These are phyloP conservation scores for Anser brachyrhynchus DNA, from an alignment of 2,113 vertebrate species.

Conservation along the genomic window DNA sequence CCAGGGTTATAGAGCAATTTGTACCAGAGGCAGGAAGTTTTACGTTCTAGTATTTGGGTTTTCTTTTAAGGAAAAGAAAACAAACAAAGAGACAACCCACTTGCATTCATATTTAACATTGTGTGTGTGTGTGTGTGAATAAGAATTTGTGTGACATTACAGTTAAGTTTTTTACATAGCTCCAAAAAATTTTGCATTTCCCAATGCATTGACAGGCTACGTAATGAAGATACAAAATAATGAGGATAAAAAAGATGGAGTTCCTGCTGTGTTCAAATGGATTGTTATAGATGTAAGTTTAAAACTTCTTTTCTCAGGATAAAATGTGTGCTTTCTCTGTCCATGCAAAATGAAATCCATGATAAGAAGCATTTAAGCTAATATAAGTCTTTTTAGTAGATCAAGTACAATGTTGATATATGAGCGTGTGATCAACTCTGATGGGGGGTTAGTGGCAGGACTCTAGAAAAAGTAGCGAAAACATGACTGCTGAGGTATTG, in stretches of 20 bases:
- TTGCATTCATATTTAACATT: not conserved
- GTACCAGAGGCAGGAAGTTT: not conserved
- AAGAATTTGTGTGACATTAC: not conserved
- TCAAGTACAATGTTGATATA: not conserved
- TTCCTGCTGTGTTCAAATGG: not conserved
- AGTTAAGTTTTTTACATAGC: not conserved
- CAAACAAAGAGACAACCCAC: no score
- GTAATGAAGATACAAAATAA: not conserved
- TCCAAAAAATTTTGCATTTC: not conserved
- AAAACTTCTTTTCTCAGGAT: not conserved
- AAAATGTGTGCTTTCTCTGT: not conserved
- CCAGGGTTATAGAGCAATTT: not conserved
- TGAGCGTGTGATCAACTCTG: not conserved
- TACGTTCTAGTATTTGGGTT: not conserved
- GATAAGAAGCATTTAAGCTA: not conserved
- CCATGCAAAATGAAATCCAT: not conserved
- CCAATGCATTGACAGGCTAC: accelerated
- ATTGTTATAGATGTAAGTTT: not conserved
- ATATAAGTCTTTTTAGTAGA: not conserved
- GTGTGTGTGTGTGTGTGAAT: not conserved
- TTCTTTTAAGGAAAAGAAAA: not conserved
- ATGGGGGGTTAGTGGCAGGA: accelerated
- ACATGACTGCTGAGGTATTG: not conserved
- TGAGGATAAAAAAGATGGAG: not conserved
- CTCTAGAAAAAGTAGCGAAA: not conserved